Percentiles rank a stretch among this genome's conserved stretches.
These are phyloP conservation scores for Argopecten irradians DNA, from an alignment of 1,140 invertebrate species.

Conservation along the genomic window DNA sequence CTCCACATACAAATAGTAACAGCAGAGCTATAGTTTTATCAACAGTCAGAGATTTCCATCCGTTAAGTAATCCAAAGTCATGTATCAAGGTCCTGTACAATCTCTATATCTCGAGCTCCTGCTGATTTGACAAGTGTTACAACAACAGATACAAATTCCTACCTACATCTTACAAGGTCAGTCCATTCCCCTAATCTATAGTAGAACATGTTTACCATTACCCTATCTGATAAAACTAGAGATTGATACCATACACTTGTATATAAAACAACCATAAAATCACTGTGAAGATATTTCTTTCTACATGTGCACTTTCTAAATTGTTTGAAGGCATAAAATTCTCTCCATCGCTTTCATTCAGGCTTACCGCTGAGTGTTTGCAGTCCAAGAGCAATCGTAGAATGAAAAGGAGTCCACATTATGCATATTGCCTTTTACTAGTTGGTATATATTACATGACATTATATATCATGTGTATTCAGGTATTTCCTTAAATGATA, in stretches of 20 bases:
- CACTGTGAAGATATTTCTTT: background rate
- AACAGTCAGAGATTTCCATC: too few relatives aligned
- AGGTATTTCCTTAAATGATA: too few relatives aligned
- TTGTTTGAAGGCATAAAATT: background rate
- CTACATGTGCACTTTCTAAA: background rate
- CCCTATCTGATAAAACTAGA: background rate
- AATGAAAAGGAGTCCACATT: too few relatives aligned
- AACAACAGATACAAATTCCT: background rate
- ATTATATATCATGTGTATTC: too few relatives aligned
- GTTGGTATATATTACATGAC: too few relatives aligned
- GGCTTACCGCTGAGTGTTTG: too few relatives aligned
- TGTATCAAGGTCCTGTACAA: background rate
- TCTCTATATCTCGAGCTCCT: background rate
- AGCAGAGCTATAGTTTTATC: too few relatives aligned
- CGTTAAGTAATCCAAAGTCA: too few relatives aligned
- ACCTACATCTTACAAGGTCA: background rate
- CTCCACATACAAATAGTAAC: too few relatives aligned
- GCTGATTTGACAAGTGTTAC: background rate
- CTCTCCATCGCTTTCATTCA: background rate
- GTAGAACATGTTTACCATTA: background rate
- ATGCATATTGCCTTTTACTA: too few relatives aligned
- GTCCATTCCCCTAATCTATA: background rate
- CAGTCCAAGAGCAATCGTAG: too few relatives aligned
- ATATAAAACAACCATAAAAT: background rate
- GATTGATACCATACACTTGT: background rate